Evolutionary conservation across 2,113 vertebrate species (phyloP).

Genomic region (Anolis carolinensis): DNA sequence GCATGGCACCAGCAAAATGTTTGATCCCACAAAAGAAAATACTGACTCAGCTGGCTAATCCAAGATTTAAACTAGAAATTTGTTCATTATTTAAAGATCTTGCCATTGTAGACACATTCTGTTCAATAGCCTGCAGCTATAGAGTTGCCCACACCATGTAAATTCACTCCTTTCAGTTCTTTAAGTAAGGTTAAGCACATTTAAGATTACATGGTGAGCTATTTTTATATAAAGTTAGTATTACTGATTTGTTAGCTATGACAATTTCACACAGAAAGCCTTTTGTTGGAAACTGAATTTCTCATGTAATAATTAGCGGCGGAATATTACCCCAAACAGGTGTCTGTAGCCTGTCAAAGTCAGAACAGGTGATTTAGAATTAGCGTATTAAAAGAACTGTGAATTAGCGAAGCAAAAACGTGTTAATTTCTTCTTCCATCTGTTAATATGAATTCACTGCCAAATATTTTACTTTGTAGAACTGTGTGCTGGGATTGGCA

Average conservation of each 20-base stretch:
- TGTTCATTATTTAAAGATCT: background rate
- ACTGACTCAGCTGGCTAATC: background rate
- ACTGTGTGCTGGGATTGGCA: conserved; percentile 88
- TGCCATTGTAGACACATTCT: conserved; percentile 8
- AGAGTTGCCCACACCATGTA: conserved; percentile 39
- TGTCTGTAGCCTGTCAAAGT: conserved; percentile 97
- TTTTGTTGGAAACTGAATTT: conserved; percentile 90
- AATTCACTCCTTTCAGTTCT: conserved; percentile 50
- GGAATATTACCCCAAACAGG: conserved; percentile 98
- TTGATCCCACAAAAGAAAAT: background rate
- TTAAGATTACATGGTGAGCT: conserved; percentile 74
- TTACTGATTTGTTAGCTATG: conserved; percentile 89
- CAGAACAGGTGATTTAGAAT: conserved; percentile 91
- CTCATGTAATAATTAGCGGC: conserved; percentile 97
- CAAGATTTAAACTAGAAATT: background rate
- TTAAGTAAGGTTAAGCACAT: conserved; percentile 69
- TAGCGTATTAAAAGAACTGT: conserved; percentile 95
- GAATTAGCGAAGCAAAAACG: conserved; percentile 95
- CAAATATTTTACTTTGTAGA: conserved; percentile 94
- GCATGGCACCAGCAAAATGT: background rate
- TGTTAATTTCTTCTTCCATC: conserved; percentile 99
- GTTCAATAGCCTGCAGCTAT: background rate
- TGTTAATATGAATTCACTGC: conserved; percentile 99
- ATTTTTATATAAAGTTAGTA: conserved; percentile 76
- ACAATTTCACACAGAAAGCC: conserved; percentile 88